These are phyloP conservation scores for Chloroceryle inda DNA, from an alignment of 2,797 vertebrate genomes.

Conservation along the genomic window DNA sequence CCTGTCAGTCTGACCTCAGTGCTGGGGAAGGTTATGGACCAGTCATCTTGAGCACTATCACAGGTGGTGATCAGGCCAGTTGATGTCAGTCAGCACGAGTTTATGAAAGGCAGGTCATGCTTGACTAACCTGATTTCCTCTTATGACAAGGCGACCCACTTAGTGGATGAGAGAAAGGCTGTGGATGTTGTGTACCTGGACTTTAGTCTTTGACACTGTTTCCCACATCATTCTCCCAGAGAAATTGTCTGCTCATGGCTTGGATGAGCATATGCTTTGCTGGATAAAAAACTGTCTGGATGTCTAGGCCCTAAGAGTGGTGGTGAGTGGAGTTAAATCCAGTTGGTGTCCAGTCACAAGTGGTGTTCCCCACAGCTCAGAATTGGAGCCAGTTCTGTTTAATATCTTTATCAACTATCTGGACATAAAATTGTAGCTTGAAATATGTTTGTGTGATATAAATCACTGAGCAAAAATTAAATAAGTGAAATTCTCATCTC, in stretches of 20 bases:
- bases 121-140: not conserved
- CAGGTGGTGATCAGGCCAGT: not conserved
- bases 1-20: not conserved
- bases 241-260: not conserved
- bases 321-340: not conserved
- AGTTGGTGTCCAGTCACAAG: not conserved
- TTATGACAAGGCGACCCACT: too few relatives aligned
- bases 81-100: not conserved
- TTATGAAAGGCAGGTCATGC: not conserved
- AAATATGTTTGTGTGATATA: not conserved
- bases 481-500: not conserved
- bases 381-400: too few relatives aligned
- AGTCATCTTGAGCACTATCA: not conserved
- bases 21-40: not conserved
- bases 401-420: not conserved
- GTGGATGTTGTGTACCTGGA: not conserved
- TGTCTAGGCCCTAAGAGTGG: not conserved
- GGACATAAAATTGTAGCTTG: not conserved
- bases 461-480: not conserved
- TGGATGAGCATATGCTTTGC: not conserved
- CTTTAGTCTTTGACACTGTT: not conserved
- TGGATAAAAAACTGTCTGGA: not conserved
- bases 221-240: not conserved
- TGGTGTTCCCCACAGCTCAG: not conserved
- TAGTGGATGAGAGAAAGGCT: too few relatives aligned